phyloP scores from a whole-genome alignment of 37 sponge, comb jelly and placozoan species.

The Petrosia ficiformis region DNA sequence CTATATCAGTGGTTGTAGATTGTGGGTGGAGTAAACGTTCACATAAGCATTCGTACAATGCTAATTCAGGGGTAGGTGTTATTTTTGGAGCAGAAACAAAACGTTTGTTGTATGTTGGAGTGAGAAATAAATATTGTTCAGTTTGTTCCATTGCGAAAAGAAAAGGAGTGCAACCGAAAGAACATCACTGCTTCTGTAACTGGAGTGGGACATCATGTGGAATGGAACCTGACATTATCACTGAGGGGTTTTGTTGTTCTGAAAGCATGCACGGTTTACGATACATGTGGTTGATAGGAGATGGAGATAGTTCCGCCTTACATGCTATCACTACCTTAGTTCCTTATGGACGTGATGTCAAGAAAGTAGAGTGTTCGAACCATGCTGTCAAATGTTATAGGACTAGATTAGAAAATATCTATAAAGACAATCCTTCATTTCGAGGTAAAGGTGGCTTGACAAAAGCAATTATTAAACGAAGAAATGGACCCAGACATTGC shows the following conservation, averaged over 20 bases:
- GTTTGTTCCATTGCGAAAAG: no score
- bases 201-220: conserved; percentile 25
- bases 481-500: no score
- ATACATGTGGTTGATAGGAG: background rate
- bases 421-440: conserved; percentile 28
- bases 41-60: conserved; percentile 19
- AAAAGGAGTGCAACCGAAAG: no score
- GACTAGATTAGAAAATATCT: conserved; percentile 5
- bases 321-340: background rate
- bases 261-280: conserved; percentile 20
- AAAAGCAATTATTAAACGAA: conserved; percentile 5
- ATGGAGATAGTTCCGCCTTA: conserved; percentile 7
- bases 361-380: conserved; percentile 30
- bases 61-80: conserved; percentile 18
- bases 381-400: conserved; percentile 34
- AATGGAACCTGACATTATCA: conserved; percentile 34
- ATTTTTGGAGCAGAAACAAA: no score
- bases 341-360: background rate
- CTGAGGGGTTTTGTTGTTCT: conserved; percentile 19
- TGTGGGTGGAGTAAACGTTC: conserved; percentile 34
- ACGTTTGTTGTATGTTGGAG: no score
- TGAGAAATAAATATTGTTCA: no score
- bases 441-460: conserved; percentile 17
- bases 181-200: conserved; percentile 28
- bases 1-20: conserved; percentile 35